These are phyloP conservation scores for Onychorhynchus coronatus DNA, from an alignment of 2,113 vertebrate species.

Conservation along the genomic window DNA sequence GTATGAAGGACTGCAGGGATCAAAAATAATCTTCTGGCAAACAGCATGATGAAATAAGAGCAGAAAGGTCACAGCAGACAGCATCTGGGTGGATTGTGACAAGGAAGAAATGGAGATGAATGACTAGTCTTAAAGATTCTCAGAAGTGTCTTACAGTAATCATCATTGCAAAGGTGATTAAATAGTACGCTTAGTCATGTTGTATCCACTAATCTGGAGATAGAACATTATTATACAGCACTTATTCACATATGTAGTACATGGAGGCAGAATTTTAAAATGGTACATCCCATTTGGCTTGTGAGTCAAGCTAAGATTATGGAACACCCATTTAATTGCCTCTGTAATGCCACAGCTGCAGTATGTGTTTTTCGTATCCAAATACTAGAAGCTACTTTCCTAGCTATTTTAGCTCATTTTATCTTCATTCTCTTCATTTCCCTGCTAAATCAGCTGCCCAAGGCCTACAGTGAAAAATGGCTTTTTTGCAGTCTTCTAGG, in stretches of 20 bases:
- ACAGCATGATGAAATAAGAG: background rate
- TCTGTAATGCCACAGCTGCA: constrained; percentile 64
- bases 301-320: constrained; percentile 52
- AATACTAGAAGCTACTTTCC: constrained; percentile 19
- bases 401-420: constrained; percentile 36
- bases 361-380: constrained; percentile 14
- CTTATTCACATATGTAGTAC: background rate
- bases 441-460: constrained; percentile 9
- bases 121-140: constrained; percentile 30
- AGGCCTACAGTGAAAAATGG: background rate
- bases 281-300: background rate
- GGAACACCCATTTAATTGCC: constrained; percentile 65
- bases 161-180: constrained; percentile 38
- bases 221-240: constrained; percentile 16
- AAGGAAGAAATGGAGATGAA: constrained; percentile 49
- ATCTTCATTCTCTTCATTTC: constrained; percentile 29
- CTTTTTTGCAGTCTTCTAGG: background rate
- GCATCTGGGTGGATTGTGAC: constrained; percentile 52
- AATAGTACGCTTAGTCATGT: constrained; percentile 61
- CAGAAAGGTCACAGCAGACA: constrained; percentile 35
- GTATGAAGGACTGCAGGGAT: background rate
- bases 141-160: constrained; percentile 17
- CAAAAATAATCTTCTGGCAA: background rate
- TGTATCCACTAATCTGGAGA: constrained; percentile 22
- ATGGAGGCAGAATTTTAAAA: constrained; percentile 45